Conservation (phyloP, 2,888 invertebrate species). For the Tenthredo mesomela region DNA sequence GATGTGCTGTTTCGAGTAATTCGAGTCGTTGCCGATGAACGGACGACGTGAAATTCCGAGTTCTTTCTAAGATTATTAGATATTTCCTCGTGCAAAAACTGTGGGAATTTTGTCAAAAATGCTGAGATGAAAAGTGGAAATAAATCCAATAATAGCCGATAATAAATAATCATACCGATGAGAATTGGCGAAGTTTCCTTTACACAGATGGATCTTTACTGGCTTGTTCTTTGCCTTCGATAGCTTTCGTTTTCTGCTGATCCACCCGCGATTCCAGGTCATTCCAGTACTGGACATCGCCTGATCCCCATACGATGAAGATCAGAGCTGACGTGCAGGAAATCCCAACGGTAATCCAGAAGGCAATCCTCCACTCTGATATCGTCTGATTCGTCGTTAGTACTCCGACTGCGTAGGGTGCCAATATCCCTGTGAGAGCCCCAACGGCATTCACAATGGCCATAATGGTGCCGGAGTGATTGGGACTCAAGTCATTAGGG, state of each 20-base stretch:
- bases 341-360: conserved; percentile 86
- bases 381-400: conserved; percentile 79
- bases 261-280: conserved; percentile 77
- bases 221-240: neutral
- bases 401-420: conserved; percentile 82
- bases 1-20: too few relatives aligned
- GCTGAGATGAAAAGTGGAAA: neutral
- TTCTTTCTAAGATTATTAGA: too few relatives aligned
- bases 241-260: neutral
- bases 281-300: conserved; percentile 89
- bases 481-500: conserved; percentile 83
- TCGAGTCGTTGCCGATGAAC: too few relatives aligned
- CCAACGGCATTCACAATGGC: conserved; percentile 84
- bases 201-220: conserved; percentile 37
- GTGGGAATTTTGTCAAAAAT: conserved; percentile 60
- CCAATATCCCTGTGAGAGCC: conserved; percentile 82
- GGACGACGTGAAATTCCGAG: too few relatives aligned
- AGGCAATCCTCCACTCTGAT: conserved; percentile 83
- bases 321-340: conserved; percentile 83
- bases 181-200: too few relatives aligned
- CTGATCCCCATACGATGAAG: conserved; percentile 85
- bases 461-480: conserved; percentile 83
- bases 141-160: too few relatives aligned
- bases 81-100: too few relatives aligned
- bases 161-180: too few relatives aligned